phyloP scores from a whole-genome alignment of 2,888 invertebrate genomes.

The Eristalis arbustorum region DNA sequence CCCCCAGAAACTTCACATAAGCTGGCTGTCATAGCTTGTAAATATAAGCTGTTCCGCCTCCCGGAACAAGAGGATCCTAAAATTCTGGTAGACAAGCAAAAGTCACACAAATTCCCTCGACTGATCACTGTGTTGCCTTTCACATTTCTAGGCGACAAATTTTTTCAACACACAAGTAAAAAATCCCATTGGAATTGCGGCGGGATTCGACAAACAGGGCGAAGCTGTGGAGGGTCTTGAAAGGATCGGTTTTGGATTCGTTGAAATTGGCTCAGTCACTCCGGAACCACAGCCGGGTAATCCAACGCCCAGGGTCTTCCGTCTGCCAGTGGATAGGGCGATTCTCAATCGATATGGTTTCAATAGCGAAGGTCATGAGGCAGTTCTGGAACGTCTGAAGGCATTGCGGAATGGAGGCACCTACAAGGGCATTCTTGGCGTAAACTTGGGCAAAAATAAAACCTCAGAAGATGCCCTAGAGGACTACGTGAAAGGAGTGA shows the following conservation, averaged over 20 bases:
- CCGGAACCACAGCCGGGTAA: constrained; percentile 96
- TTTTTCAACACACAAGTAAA: constrained; percentile 87
- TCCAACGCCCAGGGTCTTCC: constrained; percentile 94
- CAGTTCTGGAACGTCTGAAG: constrained; percentile 85
- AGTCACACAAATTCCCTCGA: background rate
- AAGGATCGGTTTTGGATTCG: constrained; percentile 94
- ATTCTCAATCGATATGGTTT: constrained; percentile 97
- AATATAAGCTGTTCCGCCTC: constrained; percentile 87
- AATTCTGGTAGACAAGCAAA: constrained; percentile 65
- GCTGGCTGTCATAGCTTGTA: constrained; percentile 87
- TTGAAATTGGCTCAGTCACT: constrained; percentile 98
- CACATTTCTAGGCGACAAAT: constrained; percentile 83
- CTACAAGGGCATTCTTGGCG: constrained; percentile 87
- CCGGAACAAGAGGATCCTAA: constrained; percentile 76
- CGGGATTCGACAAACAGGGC: constrained; percentile 98
- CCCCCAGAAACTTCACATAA: constrained; percentile 93
- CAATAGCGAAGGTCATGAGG: constrained; percentile 95
- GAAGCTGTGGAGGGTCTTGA: constrained; percentile 92
- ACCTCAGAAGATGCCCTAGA: constrained; percentile 85
- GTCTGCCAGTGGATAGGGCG: constrained; percentile 91
- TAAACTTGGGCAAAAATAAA: constrained; percentile 99
- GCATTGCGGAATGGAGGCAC: constrained; percentile 81
- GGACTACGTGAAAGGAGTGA: constrained; percentile 93
- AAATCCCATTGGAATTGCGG: constrained; percentile 98
- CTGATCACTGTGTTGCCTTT: constrained; percentile 54